phyloP scores from a whole-genome alignment of 2,888 invertebrate genomes.

The Spodoptera littoralis region DNA sequence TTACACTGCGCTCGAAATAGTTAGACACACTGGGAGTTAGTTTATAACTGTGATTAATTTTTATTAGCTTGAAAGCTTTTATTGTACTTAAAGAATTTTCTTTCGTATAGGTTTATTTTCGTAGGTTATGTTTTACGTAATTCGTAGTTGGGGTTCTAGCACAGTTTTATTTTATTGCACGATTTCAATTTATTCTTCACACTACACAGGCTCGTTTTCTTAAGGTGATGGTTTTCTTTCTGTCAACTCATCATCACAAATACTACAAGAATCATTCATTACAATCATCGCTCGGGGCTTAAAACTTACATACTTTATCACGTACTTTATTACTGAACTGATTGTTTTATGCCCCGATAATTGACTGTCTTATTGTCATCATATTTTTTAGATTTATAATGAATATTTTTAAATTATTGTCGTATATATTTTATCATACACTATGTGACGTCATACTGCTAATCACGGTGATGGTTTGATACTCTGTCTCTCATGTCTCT shows the following conservation, averaged over 20 bases:
- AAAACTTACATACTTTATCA: constrained; percentile 22
- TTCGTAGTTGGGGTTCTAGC: constrained; percentile 73
- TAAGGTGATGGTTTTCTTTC: constrained; percentile 76
- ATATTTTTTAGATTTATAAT: constrained; percentile 36
- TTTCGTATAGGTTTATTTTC: constrained; percentile 60
- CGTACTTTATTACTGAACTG: no score
- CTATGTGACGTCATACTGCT: constrained; percentile 65
- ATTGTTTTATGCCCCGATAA: constrained; percentile 48
- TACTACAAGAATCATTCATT: constrained; percentile 45
- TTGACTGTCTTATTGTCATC: constrained; percentile 38
- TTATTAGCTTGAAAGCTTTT: constrained; percentile 57
- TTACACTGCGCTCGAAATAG: constrained; percentile 79
- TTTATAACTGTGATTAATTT: constrained; percentile 58
- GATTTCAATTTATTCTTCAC: constrained; percentile 72
- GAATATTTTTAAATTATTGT: constrained; percentile 40
- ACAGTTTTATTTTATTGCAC: constrained; percentile 80
- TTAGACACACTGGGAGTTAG: constrained; percentile 55
- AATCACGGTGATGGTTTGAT: constrained; percentile 88
- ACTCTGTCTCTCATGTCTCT: constrained; percentile 75
- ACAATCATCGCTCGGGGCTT: constrained; percentile 42
- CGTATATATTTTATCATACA: constrained; percentile 44
- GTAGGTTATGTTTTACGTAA: constrained; percentile 59
- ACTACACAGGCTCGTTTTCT: constrained; percentile 64
- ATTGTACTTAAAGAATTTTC: constrained; percentile 45
- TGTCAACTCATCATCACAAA: constrained; percentile 46